Conservation (phyloP, 2,888 invertebrate genomes). For the Pachliopta kotzebuea region DNA sequence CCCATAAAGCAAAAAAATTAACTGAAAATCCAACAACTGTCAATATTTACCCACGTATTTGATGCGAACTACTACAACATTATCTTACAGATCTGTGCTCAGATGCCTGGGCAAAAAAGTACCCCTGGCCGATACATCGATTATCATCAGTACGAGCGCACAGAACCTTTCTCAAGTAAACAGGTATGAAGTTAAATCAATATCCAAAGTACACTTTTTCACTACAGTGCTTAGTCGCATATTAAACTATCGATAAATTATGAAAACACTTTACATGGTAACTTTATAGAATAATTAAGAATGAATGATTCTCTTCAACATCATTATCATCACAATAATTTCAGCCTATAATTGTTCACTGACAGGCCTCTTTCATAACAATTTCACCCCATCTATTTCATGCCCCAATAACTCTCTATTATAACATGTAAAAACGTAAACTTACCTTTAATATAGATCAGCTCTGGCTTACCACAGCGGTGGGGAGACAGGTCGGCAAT, state of each 20-base stretch:
- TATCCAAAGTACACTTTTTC: background rate
- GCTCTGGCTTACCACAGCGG: constrained; percentile 90
- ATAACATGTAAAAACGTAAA: background rate
- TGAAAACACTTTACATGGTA: too few relatives aligned
- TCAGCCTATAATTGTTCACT: background rate
- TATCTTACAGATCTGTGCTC: constrained; percentile 81
- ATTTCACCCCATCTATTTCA: too few relatives aligned
- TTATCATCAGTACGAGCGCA: constrained; percentile 87
- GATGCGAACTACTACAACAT: background rate
- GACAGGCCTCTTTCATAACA: background rate
- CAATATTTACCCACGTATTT: background rate
- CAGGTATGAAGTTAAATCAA: constrained; percentile 52
- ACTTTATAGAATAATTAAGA: background rate
- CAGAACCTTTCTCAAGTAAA: constrained; percentile 85
- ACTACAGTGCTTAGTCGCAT: too few relatives aligned
- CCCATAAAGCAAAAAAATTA: too few relatives aligned
- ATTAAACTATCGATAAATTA: too few relatives aligned
- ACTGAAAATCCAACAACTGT: too few relatives aligned
- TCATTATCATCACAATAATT: background rate
- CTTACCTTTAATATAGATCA: constrained; percentile 74
- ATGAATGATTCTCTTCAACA: background rate
- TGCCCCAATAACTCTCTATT: background rate
- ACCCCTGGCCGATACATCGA: constrained; percentile 87
- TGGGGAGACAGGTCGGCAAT: constrained; percentile 63
- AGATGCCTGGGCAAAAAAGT: constrained; percentile 91